Evolutionary conservation across 2,113 vertebrate species (phyloP), one percentile per base, ranked within the genome.

Genomic region (Siniperca knerii): DNA sequence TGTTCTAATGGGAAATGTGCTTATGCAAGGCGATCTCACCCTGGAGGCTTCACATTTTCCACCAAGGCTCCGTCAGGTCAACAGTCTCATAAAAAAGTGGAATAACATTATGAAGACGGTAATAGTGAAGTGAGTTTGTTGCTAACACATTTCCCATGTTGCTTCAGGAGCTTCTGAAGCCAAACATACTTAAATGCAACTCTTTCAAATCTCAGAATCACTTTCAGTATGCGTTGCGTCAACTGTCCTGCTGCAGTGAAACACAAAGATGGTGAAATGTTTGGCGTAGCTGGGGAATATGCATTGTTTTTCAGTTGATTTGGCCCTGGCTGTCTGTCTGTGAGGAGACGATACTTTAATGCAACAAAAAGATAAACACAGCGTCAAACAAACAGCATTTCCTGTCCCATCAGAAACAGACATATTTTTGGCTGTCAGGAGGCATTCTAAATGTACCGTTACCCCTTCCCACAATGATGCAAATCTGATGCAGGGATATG

Each of bases 1-100:
- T 90, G 81, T 89, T 93, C 88, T 93, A 93, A 95, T 94, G 92
- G 90, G 91, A 95, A 94, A 93, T 90, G 92, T 93, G 90, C 91
- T 94, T 93, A 93, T 95, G 90, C 90, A 93, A 94, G 92, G 85
- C 83, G 37, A 94, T 93, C 88, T 92, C 79, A 84, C 92, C 93
- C 93, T 21, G 58, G 83, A 92, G 92, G 91, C 85, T 91, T 92
- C 84, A 84, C 81, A 91, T 93, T 92, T 94, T 90, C 92, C 92
- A 86, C 87, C 64, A 76, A 64, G 77, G 68, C 89, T 86, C 89
- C 83, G 90, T 92, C 91, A 92, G 92, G 92, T 94, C 92, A 93
- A 94, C 88, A 91, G 74, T 84, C 89, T 85, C 89, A 82, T 92
- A 88, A 90, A 90, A 90, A 93, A 89, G 81, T 88, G 86, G 85